phyloP scores from a whole-genome alignment of 2,888 invertebrate genomes.

The Pediacus dermestoides region DNA sequence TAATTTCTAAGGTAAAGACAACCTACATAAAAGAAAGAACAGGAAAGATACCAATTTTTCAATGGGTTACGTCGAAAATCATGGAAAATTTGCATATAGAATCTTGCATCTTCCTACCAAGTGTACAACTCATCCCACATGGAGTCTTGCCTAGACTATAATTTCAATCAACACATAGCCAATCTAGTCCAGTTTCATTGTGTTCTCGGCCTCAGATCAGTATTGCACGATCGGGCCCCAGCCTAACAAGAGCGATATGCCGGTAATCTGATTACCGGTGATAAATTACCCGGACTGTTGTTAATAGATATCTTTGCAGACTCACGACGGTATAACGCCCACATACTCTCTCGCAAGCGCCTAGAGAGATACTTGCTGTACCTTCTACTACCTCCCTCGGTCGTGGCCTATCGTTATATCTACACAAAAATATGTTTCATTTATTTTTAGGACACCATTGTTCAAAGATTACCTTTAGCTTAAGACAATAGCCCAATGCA shows the following conservation, averaged over 20 bases:
- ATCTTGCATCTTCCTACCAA: no score
- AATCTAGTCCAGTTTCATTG: conserved; percentile 32
- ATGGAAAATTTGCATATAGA: no score
- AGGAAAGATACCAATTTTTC: no score
- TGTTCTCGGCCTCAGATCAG: conserved; percentile 34
- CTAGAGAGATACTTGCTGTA: conserved; percentile 20
- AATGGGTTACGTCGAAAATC: no score
- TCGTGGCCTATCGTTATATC: conserved; percentile 24
- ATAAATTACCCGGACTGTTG: conserved; percentile 44
- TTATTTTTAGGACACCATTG: conserved; percentile 27
- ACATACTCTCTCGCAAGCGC: conserved; percentile 29
- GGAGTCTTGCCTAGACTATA: no score
- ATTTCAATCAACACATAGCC: no score
- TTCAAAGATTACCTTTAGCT: no score
- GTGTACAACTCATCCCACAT: no score
- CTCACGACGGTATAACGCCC: conserved; percentile 40
- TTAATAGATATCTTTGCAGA: conserved; percentile 45
- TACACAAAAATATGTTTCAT: conserved; percentile 26
- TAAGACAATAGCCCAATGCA: no score
- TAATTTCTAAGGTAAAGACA: no score
- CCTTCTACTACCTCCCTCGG: conserved; percentile 13
- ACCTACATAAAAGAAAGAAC: no score
- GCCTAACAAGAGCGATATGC: conserved; percentile 43
- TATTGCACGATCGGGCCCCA: conserved; percentile 40
- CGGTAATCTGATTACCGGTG: conserved; percentile 46